A percentile compares a stretch with the other conserved stretches of the same genome.
Evolutionary conservation across 2,113 vertebrate genomes (phyloP).

Genomic region (Rhadina sibilatrix): DNA sequence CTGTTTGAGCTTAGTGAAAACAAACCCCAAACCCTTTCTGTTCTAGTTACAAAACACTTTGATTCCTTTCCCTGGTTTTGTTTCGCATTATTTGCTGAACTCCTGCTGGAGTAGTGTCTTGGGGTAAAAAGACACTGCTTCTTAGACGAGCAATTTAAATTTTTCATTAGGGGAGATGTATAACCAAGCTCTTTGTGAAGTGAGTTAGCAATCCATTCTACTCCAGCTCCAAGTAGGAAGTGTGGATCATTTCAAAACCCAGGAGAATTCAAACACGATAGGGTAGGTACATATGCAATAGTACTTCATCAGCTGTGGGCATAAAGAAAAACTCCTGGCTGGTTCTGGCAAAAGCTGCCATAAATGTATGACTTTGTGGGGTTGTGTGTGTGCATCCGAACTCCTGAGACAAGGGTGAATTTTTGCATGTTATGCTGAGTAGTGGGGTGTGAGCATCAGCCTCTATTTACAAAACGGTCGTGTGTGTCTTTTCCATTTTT

Average conservation of each 20-base stretch:
- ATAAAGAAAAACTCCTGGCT: neutral
- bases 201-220: neutral
- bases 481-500: neutral
- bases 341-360: neutral
- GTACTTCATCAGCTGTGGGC: neutral
- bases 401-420: neutral
- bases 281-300: neutral
- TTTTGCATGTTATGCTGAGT: neutral
- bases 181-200: neutral
- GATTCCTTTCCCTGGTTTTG: neutral
- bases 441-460: neutral
- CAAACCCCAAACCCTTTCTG: neutral
- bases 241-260: neutral
- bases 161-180: slow-evolving; percentile 36
- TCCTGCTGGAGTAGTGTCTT: neutral
- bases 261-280: neutral
- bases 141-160: neutral
- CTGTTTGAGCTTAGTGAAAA: slow-evolving; percentile 33
- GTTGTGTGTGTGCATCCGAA: neutral
- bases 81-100: neutral
- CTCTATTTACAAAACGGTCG: neutral
- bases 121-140: slow-evolving; percentile 35
- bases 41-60: neutral
- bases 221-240: neutral
- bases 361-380: neutral